phyloP scores from a whole-genome alignment of 1,140 invertebrate species.

The Drosophila nikananu region DNA sequence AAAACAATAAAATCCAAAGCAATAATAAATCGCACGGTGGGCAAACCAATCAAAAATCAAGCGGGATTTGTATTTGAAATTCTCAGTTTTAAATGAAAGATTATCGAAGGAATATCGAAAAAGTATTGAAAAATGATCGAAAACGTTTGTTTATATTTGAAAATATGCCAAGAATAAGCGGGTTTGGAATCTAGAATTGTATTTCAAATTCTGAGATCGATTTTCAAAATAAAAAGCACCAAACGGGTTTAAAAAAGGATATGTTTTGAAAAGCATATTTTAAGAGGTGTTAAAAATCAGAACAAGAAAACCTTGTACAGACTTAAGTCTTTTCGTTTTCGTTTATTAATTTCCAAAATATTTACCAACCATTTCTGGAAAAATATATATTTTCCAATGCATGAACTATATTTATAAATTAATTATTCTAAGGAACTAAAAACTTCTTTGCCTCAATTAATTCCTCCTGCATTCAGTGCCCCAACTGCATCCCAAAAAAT shows the following conservation, averaged over 20 bases:
- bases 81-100: too few relatives aligned
- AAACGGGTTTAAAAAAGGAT: not conserved
- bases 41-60: conserved; percentile 30
- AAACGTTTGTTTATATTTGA: not conserved
- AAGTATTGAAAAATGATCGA: not conserved
- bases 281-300: not conserved
- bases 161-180: too few relatives aligned
- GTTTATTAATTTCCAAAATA: not conserved
- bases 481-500: conserved; percentile 11
- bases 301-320: not conserved
- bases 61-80: not conserved
- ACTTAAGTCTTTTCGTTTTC: too few relatives aligned
- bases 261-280: not conserved
- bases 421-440: not conserved
- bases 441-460: not conserved
- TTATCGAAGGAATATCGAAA: not conserved
- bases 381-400: not conserved
- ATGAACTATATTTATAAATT: too few relatives aligned
- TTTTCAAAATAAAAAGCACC: not conserved
- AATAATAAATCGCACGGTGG: conserved; percentile 35
- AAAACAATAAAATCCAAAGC: conserved; percentile 33
- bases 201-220: not conserved
- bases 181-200: too few relatives aligned
- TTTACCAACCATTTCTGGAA: not conserved
- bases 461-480: not conserved